Conservation (phyloP, 1,140 invertebrate genomes). For the Scaptomyza graminum region DNA sequence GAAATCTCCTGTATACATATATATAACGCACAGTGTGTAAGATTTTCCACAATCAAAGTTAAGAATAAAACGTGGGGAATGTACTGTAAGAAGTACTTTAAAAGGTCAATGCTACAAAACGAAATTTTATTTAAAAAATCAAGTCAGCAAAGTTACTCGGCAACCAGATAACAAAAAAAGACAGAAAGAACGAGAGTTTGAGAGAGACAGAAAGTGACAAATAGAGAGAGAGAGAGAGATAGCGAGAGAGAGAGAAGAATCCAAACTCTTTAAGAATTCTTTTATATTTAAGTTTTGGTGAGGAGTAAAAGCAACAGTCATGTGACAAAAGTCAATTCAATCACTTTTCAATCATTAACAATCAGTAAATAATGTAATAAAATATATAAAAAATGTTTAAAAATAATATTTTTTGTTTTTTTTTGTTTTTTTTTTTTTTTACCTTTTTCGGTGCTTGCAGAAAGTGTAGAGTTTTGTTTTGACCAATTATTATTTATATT, state of each 20-base stretch:
- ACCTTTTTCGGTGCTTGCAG: constrained; percentile 83
- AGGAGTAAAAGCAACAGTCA: constrained; percentile 33
- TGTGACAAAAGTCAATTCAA: constrained; percentile 31
- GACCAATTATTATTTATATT: constrained; percentile 49
- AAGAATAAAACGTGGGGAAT: background rate
- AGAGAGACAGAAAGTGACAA: constrained; percentile 2
- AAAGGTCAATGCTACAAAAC: constrained; percentile 21
- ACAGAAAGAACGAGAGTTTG: constrained; percentile 7
- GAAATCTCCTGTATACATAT: constrained; percentile 1
- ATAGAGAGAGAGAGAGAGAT: background rate
- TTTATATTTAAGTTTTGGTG: background rate
- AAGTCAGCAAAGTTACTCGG: constrained; percentile 4
- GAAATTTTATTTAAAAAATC: background rate
- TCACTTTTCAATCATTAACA: constrained; percentile 44
- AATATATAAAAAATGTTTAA: constrained; percentile 26
- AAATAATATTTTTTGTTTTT: constrained; percentile 46
- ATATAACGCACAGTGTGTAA: constrained; percentile 25
- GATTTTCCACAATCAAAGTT: background rate
- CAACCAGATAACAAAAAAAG: constrained; percentile 18
- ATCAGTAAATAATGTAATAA: constrained; percentile 18
- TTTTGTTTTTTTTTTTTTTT: constrained; percentile 57
- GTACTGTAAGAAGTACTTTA: constrained; percentile 6
- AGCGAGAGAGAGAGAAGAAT: background rate
- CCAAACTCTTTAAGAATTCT: background rate
- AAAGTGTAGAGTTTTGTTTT: constrained; percentile 82